Evolutionary conservation across 2,888 invertebrate species (phyloP), one percentile per base, ranked within the genome.

Genomic region (Plebejus argus): DNA sequence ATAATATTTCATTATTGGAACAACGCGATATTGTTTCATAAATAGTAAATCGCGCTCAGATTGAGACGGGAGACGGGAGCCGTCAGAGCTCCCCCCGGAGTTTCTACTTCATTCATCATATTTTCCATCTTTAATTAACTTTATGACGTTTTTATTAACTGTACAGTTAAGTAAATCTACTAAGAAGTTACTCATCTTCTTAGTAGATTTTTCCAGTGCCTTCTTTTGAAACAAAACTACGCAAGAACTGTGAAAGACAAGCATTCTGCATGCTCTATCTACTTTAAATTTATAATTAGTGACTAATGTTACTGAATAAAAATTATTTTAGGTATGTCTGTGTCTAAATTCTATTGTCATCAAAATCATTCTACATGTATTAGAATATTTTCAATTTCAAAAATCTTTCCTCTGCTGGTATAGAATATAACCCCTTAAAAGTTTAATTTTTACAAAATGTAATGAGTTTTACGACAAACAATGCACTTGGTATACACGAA

Each of bases 11-110:
- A 66, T 66, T 66, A 66, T 66, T 33, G 33, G 15, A 66, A 66
- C 66, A 20, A 71, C 39, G n/a, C 71, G 23, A 71, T 71, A 71
- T 20, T n/a, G n/a, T 20, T 71, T 71, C 71, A 71, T 71, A 39
- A 39, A 71, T 71, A 39, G 18, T 71, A 71, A 71, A 71, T 71
- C 71, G 20, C 35, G 35, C 8, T 20, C n/a, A 39, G 71, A 71
- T 39, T 71, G 71, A 71, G 35, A 33, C 70, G 1, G 71, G 71
- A 71, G 35, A 33, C 70, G 1, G 71, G 3, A 8, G 39, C n/a
- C 71, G 10, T 1, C 70, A 8, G 39, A 15, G 39, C n/a, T n/a
- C n/a, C 10, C 10, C 18, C 3, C 61, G 1, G 23, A 15, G 28
- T 4, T 66, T 15, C 12, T 6, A 4, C 5, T 66, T 66, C 28